Conservation (phyloP, 1,140 invertebrate species). For the Cyclargus thomasi region DNA sequence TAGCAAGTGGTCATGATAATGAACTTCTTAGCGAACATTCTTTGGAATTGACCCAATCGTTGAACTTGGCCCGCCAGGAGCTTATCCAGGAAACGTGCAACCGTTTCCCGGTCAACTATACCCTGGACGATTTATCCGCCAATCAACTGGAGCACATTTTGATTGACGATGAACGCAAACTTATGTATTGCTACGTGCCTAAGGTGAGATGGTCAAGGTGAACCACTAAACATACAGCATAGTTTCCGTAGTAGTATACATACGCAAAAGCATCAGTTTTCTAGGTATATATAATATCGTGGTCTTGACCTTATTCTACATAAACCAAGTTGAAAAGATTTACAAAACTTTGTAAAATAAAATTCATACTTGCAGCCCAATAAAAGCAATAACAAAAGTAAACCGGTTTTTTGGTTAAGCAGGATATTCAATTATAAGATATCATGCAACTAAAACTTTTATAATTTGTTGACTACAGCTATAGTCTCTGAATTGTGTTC, state of each 20-base stretch:
- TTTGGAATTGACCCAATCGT: constrained; percentile 77
- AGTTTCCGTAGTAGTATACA: constrained; percentile 11
- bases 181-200: constrained; percentile 94
- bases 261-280: background rate
- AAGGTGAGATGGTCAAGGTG: constrained; percentile 81
- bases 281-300: background rate
- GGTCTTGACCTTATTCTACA: no score
- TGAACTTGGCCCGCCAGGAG: constrained; percentile 81
- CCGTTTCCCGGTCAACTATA: constrained; percentile 58
- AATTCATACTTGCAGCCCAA: no score
- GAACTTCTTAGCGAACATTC: constrained; percentile 60
- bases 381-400: no score
- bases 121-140: constrained; percentile 68
- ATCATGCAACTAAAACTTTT: no score
- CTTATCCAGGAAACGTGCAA: constrained; percentile 80
- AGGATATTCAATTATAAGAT: no score
- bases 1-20: constrained; percentile 42
- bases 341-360: no score
- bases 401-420: no score
- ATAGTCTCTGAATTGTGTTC: no score
- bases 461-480: no score
- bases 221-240: constrained; percentile 29
- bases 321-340: no score
- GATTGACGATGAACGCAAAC: constrained; percentile 86
- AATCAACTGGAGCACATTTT: constrained; percentile 83